Evolutionary conservation across 2,888 invertebrate species (phyloP), one percentile per base, ranked within the genome.

Genomic region (Incurvaria masculella): DNA sequence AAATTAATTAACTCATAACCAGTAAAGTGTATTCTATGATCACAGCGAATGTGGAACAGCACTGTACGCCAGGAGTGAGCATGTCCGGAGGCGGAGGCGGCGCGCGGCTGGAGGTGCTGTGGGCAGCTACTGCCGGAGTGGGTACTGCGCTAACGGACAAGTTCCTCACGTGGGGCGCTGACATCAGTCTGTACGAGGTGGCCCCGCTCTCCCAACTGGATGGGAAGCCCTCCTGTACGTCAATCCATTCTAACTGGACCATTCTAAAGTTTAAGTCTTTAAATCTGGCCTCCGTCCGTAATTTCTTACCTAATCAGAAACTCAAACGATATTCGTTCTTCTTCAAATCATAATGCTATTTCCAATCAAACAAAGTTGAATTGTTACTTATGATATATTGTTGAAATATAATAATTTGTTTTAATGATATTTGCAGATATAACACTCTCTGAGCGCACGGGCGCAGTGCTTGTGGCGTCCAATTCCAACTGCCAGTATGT

Each of bases 81-180:
- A 74, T 73, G 71, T 67, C 74, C 18, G 65, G 66, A 46, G 61
- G 59, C 51, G 87, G 82, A 80, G 78, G 71, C 57, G 80, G 81
- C 48, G 78, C 81, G 44, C 82, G 87, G 68, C 76, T 89, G 54
- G 94, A 95, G 61, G 84, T 94, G 27, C 84, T 88, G 61, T 96
- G 95, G 95, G 91, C 94, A 23, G 94, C 94, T 1, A 83, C 86
- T 48, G 16, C n/a, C 39, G 23, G 26, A 76, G 76, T 51, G 66
- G n/a, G n/a, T n/a, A n/a, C n/a, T n/a, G n/a, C n/a, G n/a, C n/a
- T n/a, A n/a, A 72, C 41, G 70, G 85, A 94, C 60, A 91, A 90
- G 64, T 95, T 95, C 63, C 85, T 95, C 54, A 88, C 93, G 45
- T 94, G 94, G 90, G 92, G 94, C 40, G 88, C 93, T 47, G 94